Conservation (phyloP, 2,113 vertebrate species). For the Gavia stellata region DNA sequence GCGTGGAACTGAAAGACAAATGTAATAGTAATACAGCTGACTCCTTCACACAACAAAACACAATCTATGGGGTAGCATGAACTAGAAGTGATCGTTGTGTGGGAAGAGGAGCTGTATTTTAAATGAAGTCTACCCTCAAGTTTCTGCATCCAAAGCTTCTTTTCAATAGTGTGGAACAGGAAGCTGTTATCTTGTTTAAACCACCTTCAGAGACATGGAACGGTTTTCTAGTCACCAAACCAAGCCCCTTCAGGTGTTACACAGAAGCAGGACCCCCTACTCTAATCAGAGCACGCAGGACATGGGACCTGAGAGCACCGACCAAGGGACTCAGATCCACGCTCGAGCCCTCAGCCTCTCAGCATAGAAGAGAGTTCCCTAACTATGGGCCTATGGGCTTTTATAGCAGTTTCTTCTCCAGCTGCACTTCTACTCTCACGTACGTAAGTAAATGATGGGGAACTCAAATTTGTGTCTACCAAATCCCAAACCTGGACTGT, state of each 20-base stretch:
- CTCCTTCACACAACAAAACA: not conserved
- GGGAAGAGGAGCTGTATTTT: not conserved
- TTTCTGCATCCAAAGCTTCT: not conserved
- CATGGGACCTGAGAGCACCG: fast-evolving
- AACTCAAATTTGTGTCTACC: not conserved
- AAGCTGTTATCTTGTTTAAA: not conserved
- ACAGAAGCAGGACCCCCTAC: not conserved
- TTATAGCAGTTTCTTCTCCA: not conserved
- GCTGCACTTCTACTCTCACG: not conserved
- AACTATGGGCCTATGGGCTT: not conserved
- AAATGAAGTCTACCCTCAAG: not conserved
- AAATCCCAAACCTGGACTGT: not conserved
- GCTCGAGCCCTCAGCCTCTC: not conserved
- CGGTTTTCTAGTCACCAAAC: not conserved
- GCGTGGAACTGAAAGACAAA: not conserved
- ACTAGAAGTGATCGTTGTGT: fast-evolving
- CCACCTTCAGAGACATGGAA: not conserved
- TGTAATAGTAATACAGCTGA: not conserved
- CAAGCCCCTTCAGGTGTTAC: not conserved
- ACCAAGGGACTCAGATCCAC: not conserved
- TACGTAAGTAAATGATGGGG: not conserved
- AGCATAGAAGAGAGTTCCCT: not conserved
- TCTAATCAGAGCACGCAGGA: fast-evolving
- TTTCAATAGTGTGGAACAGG: not conserved
- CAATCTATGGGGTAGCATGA: fast-evolving